Evolutionary conservation across 1,140 invertebrate genomes (phyloP).

Genomic region (Cepaea nemoralis): DNA sequence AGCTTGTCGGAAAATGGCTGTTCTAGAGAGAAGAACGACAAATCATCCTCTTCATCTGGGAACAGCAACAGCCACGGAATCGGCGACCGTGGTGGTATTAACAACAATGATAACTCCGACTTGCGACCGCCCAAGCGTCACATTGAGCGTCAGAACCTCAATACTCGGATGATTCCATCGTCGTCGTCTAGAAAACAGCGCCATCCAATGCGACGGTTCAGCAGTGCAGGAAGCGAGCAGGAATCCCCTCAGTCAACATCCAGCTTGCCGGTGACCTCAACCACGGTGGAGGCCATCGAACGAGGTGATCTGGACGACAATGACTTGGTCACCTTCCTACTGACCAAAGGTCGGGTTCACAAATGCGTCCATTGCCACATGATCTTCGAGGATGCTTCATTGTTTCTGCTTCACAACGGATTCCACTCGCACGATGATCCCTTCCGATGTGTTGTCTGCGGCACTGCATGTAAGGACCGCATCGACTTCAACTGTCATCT

Average conservation of each 20-base stretch:
- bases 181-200: slow-evolving; percentile 62
- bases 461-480: slow-evolving; percentile 59
- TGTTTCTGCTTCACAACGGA: slow-evolving; percentile 67
- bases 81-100: not conserved
- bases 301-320: slow-evolving; percentile 49
- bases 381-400: slow-evolving; percentile 66
- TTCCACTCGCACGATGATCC: slow-evolving; percentile 68
- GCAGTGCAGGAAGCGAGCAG: slow-evolving; percentile 54
- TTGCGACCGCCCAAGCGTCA: slow-evolving; percentile 34
- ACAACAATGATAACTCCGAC: slow-evolving; percentile 39
- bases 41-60: not conserved
- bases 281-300: slow-evolving; percentile 41
- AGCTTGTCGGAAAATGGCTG: not conserved
- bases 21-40: not conserved
- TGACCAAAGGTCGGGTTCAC: slow-evolving; percentile 62
- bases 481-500: slow-evolving; percentile 70
- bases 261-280: slow-evolving; percentile 48
- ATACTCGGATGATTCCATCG: slow-evolving; percentile 60
- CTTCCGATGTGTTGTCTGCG: slow-evolving; percentile 67
- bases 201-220: slow-evolving; percentile 65
- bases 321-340: slow-evolving; percentile 56
- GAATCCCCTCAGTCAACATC: slow-evolving; percentile 52
- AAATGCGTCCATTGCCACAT: slow-evolving; percentile 68
- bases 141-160: slow-evolving; percentile 60
- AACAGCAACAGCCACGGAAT: not conserved